These are phyloP conservation scores for Phthorimaea operculella DNA, from an alignment of 1,140 invertebrate species.

Conservation along the genomic window DNA sequence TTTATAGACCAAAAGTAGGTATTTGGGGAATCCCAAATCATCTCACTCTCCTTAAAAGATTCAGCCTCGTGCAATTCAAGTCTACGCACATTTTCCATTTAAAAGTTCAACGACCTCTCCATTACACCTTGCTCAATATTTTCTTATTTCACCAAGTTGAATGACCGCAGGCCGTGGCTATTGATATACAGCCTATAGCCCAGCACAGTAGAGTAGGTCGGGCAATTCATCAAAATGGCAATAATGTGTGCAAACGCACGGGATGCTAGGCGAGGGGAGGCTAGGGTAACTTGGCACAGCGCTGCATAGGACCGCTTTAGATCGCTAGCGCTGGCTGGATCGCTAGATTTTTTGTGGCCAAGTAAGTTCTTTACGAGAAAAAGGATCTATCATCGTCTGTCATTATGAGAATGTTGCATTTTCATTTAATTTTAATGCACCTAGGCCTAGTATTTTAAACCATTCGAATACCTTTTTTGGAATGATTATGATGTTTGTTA, in stretches of 20 bases:
- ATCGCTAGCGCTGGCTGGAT: background rate
- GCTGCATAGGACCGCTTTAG: constrained; percentile 25
- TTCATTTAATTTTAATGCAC: too few relatives aligned
- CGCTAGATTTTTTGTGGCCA: too few relatives aligned
- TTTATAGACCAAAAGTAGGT: too few relatives aligned
- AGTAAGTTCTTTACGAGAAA: too few relatives aligned
- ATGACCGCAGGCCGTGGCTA: constrained; percentile 19
- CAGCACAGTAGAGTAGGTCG: constrained; percentile 18
- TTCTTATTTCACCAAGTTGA: constrained; percentile 26
- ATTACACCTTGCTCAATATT: background rate
- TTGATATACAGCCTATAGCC: constrained; percentile 8
- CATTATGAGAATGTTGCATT: too few relatives aligned
- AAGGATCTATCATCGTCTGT: too few relatives aligned
- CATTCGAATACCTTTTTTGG: too few relatives aligned
- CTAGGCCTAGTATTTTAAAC: too few relatives aligned
- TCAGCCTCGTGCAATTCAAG: background rate
- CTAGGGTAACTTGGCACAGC: constrained; percentile 29
- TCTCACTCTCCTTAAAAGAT: too few relatives aligned
- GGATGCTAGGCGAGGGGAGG: constrained; percentile 26
- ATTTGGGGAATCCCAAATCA: too few relatives aligned
- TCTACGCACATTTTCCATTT: background rate
- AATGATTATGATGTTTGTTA: too few relatives aligned
- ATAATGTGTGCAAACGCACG: constrained; percentile 39
- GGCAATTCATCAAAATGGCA: constrained; percentile 52
- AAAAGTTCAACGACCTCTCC: background rate